Conservation (phyloP, 2,113 vertebrate species). For the Tapirus terrestris region DNA sequence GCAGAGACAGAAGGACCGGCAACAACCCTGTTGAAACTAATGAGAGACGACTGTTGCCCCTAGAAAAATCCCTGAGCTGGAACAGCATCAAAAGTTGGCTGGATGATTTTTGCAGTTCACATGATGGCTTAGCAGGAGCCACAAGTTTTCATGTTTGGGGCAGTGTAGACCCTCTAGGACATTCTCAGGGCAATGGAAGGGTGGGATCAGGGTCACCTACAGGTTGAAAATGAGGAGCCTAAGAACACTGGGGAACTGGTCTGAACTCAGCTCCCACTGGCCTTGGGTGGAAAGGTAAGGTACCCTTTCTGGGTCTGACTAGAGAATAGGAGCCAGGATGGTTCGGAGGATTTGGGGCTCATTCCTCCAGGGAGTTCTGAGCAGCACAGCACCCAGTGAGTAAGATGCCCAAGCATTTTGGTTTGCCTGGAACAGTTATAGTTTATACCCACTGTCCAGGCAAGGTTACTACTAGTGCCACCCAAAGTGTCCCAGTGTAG, state of each 20-base stretch:
- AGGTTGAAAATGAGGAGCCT: neutral
- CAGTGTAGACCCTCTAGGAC: neutral
- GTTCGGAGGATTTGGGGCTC: no score
- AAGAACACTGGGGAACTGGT: neutral
- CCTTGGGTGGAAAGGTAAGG: neutral
- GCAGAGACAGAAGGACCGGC: neutral
- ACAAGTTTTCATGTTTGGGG: neutral
- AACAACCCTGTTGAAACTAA: neutral
- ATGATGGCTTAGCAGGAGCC: neutral
- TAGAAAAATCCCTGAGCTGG: neutral
- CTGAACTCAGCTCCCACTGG: neutral
- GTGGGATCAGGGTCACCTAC: neutral
- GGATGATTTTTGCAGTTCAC: neutral
- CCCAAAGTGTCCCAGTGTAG: fast-evolving
- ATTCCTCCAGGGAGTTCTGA: neutral
- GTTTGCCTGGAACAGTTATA: neutral
- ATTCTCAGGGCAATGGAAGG: neutral
- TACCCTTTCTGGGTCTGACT: neutral
- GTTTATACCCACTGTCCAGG: neutral
- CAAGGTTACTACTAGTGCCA: neutral
- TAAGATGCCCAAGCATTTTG: neutral
- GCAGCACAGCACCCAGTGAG: neutral
- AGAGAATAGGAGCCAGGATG: neutral
- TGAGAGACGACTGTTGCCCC: neutral
- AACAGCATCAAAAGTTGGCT: no score